These are phyloP conservation scores for Rhamnusium bicolor DNA, from an alignment of 2,888 invertebrate genomes.

Conservation along the genomic window DNA sequence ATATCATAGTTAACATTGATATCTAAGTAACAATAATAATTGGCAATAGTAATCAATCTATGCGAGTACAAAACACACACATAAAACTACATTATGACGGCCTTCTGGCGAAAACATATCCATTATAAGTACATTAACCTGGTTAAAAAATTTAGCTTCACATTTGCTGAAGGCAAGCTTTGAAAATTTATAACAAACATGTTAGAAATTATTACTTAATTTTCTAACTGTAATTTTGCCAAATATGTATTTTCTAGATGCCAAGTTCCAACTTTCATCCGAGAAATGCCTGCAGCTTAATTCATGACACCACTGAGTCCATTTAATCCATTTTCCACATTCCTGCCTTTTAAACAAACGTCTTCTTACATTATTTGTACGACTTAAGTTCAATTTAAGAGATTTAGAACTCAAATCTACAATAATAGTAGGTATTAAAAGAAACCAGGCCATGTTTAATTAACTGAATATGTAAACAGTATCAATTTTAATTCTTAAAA, in stretches of 20 bases:
- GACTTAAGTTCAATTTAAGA: slow-evolving; percentile 9
- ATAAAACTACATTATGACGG: slow-evolving; percentile 1
- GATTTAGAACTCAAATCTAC: background rate
- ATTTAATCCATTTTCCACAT: slow-evolving; percentile 50
- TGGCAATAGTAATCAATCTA: background rate
- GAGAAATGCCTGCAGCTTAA: slow-evolving; percentile 45
- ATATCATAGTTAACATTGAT: no score
- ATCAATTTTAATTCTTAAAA: no score
- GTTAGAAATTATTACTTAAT: slow-evolving; percentile 52
- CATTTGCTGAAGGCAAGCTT: slow-evolving; percentile 34
- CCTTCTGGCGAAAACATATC: slow-evolving; percentile 39
- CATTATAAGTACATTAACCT: slow-evolving; percentile 32
- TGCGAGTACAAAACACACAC: background rate
- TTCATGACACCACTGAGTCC: slow-evolving; percentile 43
- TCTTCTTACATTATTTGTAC: slow-evolving; percentile 25
- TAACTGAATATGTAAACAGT: no score
- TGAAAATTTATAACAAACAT: slow-evolving; percentile 49
- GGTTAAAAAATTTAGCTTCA: slow-evolving; percentile 17
- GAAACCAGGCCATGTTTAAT: background rate
- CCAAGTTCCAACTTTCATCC: slow-evolving; percentile 47
- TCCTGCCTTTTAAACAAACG: slow-evolving; percentile 34
- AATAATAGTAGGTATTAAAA: background rate
- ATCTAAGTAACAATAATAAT: background rate
- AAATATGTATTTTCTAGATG: slow-evolving; percentile 43
- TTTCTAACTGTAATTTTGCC: slow-evolving; percentile 52